Base-by-base conservation (phyloP, 2,113 vertebrate species). In the Myanophis thanlyinensis region DNA sequence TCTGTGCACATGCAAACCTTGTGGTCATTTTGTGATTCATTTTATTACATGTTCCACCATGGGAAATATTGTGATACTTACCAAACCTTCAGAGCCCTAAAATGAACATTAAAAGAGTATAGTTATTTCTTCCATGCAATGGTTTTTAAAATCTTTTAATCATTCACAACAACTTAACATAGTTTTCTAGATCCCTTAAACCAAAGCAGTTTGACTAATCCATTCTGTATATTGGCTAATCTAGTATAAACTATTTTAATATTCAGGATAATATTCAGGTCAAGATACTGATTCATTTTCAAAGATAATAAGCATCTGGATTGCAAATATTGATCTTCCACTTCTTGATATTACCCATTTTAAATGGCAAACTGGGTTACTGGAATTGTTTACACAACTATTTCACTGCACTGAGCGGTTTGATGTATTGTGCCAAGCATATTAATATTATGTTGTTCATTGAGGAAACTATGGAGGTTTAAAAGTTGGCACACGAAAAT, bases 11-110 rank as follows among this genome's bases (percentile, higher is more conserved):
- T 56, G 6, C 22, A 56, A 25, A 56, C 20, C 7, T 8, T 25
- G 23, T 20, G 4, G 2, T 56, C 1, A 1, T 56, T 56, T 56
- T 56, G 54, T 56, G 54, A 56, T 56, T 56, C 23, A 56, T 56
- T 56, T 56, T 59, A 5, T 59, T 59, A 30, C 25, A 59, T 30
- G 3, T 54, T 22, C 22, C 53, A 8, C 22, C 22, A 54, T 22
- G 23, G 25, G 56, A 59, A 59, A 3, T 27, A n/a, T 2, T 59
- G 56, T 25, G 27, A 59, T 27, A 59, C 56, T 27, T 27, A 59
- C 56, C 56, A n/a, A n/a, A 2, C 2, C 0, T 20, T 53, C 0
- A 6, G 13, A 0, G 23, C 53, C 23, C 23, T 27, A 56, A 27
- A 27, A 9, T 56, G 54, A 56, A 56, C 54, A 56, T 56, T 27